These are phyloP conservation scores for Mantis religiosa DNA, from an alignment of 2,888 invertebrate genomes.

Conservation along the genomic window DNA sequence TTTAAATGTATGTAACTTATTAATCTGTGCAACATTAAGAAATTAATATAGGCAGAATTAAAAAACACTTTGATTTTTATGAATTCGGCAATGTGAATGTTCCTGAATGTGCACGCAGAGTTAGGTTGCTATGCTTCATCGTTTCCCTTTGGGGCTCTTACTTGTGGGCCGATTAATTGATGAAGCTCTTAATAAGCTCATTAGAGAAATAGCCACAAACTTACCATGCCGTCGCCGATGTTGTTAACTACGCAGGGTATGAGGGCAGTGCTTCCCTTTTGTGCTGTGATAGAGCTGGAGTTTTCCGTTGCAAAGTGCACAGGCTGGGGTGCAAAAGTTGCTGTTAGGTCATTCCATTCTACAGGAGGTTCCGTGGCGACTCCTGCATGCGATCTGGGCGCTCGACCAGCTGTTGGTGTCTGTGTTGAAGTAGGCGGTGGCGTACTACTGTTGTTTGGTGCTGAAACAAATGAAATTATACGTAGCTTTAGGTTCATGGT, in stretches of 20 bases:
- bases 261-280: slow-evolving; percentile 78
- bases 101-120: too few species aligned
- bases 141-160: too few species aligned
- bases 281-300: slow-evolving; percentile 74
- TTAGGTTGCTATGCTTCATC: too few species aligned
- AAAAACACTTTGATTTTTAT: too few species aligned
- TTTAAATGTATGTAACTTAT: too few species aligned
- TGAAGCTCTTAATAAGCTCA: too few species aligned
- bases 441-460: background rate
- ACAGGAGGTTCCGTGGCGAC: slow-evolving; percentile 8
- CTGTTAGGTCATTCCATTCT: slow-evolving; percentile 17
- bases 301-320: slow-evolving; percentile 70
- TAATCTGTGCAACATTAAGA: too few species aligned
- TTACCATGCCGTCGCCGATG: slow-evolving; percentile 84
- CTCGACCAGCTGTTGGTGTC: background rate
- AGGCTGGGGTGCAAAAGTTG: slow-evolving; percentile 25
- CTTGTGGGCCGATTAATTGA: too few species aligned
- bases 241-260: slow-evolving; percentile 80
- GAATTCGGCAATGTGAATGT: too few species aligned
- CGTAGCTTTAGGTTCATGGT: too few species aligned
- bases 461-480: background rate
- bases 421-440: background rate
- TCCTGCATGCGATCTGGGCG: background rate
- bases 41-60: too few species aligned
- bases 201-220: slow-evolving; percentile 41